Evolutionary conservation across 1,140 invertebrate species (phyloP), one percentile per base, ranked within the genome.

Genomic region (Drosophila lacertosa): DNA sequence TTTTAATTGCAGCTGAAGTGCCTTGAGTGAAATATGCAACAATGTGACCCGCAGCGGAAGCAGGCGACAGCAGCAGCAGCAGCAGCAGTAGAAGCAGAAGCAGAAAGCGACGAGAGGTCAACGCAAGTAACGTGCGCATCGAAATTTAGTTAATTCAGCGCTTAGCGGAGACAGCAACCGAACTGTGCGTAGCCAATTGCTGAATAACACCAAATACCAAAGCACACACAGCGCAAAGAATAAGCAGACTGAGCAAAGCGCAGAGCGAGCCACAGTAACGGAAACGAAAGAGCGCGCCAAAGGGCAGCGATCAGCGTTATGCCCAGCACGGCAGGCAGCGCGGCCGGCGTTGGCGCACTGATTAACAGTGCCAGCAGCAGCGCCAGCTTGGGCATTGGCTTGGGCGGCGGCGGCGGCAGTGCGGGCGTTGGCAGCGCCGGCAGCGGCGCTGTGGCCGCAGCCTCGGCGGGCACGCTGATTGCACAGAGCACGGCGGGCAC

Each of bases 401-500:
- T 58, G 6, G 74, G 77, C 10, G 44, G 18, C 9, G 55, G 45
- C 16, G 35, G 15, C 10, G 33, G 60, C 74, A 24, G 77, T 15
- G 24, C 22, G 24, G 20, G 51, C 3, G 55, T 40, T 1, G 35
- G 35, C 2, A 18, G 15, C 15, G 16, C 53, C 39, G n/a, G 33
- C 26, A 45, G 71, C 45, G 18, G 65, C 15, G 40, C 79, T 1
- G 72, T 70, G 16, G 77, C 63, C 9, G 78, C 53, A 6, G 77
- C 77, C 15, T 74, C 74, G 3, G 54, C 75, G 0, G 84, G 72
- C 20, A 77, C 79, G 3, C 10, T 89, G 1, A 81, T 84, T 7
- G 86, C 84, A 0, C 84, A 89, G 55, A 84, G 81, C 26, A 84
- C 83, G 45, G 77, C 79, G 20, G 84, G 86, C 6, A 80, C 78